These are phyloP conservation scores for Lepidurus arcticus DNA, from an alignment of 1,140 invertebrate species.

Conservation along the genomic window DNA sequence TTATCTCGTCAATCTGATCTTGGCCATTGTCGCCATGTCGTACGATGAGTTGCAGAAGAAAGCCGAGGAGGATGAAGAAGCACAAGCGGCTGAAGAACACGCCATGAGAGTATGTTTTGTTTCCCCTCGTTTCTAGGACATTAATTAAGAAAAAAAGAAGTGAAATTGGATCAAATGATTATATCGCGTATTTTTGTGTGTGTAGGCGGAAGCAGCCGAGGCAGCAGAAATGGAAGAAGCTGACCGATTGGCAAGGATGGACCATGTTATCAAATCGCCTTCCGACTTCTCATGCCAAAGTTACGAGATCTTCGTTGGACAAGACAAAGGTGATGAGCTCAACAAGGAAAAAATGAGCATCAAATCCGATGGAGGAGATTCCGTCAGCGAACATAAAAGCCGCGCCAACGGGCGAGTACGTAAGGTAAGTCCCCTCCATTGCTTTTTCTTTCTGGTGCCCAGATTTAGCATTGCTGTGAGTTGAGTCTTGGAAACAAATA, in stretches of 20 bases:
- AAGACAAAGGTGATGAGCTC: conserved; percentile 79
- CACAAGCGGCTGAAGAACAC: conserved; percentile 73
- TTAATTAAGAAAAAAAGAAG: background rate
- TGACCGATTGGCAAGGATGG: conserved; percentile 47
- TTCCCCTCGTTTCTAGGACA: background rate
- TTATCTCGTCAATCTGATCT: conserved; percentile 97
- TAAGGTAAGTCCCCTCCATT: conserved; percentile 62
- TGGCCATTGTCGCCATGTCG: conserved; percentile 98
- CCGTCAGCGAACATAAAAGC: conserved; percentile 65
- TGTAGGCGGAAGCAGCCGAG: conserved; percentile 50
- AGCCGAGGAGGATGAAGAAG: conserved; percentile 85
- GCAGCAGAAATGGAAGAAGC: conserved; percentile 48
- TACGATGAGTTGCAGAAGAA: conserved; percentile 98
- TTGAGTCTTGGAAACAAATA: background rate
- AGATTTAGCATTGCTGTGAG: background rate
- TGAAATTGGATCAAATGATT: conserved; percentile 19
- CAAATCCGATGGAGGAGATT: conserved; percentile 70
- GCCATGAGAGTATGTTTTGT: conserved; percentile 57
- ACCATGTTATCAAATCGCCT: conserved; percentile 66
- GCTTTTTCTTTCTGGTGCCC: background rate
- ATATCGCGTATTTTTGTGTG: background rate
- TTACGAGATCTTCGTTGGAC: conserved; percentile 80
- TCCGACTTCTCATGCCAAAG: conserved; percentile 82
- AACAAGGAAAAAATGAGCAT: conserved; percentile 85
- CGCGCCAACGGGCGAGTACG: conserved; percentile 59